Conservation (phyloP, 2,888 invertebrate species). For the Neocrepidodera transversa region DNA sequence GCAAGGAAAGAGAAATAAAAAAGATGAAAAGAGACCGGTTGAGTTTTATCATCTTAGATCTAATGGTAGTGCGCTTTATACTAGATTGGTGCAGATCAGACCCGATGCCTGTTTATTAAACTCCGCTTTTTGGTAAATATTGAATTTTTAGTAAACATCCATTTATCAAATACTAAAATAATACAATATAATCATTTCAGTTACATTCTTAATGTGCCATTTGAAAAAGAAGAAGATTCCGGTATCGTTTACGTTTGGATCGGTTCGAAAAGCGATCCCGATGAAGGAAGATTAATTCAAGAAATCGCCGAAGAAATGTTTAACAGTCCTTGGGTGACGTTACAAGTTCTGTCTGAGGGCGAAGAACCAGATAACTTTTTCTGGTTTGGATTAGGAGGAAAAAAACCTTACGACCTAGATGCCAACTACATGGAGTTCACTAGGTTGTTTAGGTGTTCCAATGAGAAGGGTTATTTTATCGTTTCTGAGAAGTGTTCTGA, state of each 20-base stretch:
- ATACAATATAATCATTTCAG: slow-evolving; percentile 60
- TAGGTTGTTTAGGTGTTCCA: slow-evolving; percentile 96
- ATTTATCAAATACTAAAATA: slow-evolving; percentile 1
- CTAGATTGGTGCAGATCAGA: slow-evolving; percentile 88
- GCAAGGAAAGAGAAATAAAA: slow-evolving; percentile 76
- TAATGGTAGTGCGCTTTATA: slow-evolving; percentile 94
- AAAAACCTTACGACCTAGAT: slow-evolving; percentile 86
- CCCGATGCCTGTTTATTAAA: slow-evolving; percentile 86
- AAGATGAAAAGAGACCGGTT: slow-evolving; percentile 65
- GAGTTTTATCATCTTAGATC: slow-evolving; percentile 95
- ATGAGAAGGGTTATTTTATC: slow-evolving; percentile 98
- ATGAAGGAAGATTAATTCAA: slow-evolving; percentile 85
- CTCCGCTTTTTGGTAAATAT: slow-evolving; percentile 89
- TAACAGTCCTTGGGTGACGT: slow-evolving; percentile 79
- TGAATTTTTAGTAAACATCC: neutral
- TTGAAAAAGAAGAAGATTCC: slow-evolving; percentile 83
- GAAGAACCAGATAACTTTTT: slow-evolving; percentile 98
- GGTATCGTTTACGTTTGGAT: slow-evolving; percentile 98
- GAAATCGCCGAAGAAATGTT: slow-evolving; percentile 95
- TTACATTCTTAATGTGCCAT: slow-evolving; percentile 91
- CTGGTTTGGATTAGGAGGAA: slow-evolving; percentile 92
- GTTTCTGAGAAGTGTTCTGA: slow-evolving; percentile 99
- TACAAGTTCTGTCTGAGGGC: slow-evolving; percentile 87
- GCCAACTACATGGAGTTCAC: slow-evolving; percentile 93
- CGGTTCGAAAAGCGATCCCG: slow-evolving; percentile 82